Base-by-base conservation (phyloP, 2,888 invertebrate species). In the Esperia sulphurella region DNA sequence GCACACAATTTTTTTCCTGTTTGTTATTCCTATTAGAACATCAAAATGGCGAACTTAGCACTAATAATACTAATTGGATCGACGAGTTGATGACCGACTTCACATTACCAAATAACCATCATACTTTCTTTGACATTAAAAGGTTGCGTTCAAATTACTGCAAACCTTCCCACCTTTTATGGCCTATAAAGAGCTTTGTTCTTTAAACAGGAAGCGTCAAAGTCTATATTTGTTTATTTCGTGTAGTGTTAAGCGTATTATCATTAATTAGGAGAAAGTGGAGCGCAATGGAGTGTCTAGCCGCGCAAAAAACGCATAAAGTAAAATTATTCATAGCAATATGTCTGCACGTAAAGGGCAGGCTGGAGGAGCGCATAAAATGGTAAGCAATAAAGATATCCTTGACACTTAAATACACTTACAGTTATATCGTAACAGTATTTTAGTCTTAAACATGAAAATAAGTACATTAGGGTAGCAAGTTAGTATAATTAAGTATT, bases 211-310 rank as follows among this genome's bases (percentile, higher is more conserved):
- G n/a, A 7, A 3, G 8, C 38, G 29, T 38, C 13, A 45, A 14
- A 29, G 44, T 38, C n/a, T 4, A 29, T 5, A 38, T 12, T 45
- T 4, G 29, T 29, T 12, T 30, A 10, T 13, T 21, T 14, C 12
- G 29, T 3, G 14, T n/a, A 1, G 12, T 6, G 41, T 48, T 41
- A 37, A 31, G 38, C 41, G 47, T 9, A 51, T 51, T 51, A 51
- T 61, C 63, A 63, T 57, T 75, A 74, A 75, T 73, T 71, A 79
- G 77, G 82, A 71, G 84, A 86, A 86, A 86, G 85, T 76, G 61
- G 65, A 62, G 56, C 55, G 60, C 63, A 58, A 61, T 67, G 60
- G 59, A 68, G 68, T 70, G 69, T 65, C 65, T 53, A 65, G 61
- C 50, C 47, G 52, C 48, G 65, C 61, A 76, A 76, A 76, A 78